Evolutionary conservation across 2,113 vertebrate species (phyloP).

Genomic region (Drymodes brunneopygia): DNA sequence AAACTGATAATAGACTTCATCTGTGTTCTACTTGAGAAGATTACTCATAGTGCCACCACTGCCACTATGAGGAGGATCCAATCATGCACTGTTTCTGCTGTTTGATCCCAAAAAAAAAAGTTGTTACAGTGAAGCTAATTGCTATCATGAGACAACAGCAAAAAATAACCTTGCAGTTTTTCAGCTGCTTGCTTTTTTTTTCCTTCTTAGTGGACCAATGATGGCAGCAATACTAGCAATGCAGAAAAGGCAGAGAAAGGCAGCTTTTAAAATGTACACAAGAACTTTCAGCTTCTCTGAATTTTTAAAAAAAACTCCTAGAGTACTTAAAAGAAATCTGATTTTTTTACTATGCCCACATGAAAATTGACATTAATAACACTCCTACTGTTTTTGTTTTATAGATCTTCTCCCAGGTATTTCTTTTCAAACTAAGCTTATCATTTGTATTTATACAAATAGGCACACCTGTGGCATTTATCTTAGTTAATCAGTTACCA

Average conservation of each 20-base stretch:
- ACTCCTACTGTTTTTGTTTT: background rate
- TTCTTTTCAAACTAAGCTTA: background rate
- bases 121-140: background rate
- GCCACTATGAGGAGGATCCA: background rate
- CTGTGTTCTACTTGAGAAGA: background rate
- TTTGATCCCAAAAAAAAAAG: background rate
- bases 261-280: background rate
- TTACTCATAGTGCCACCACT: background rate
- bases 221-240: background rate
- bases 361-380: background rate
- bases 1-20: fast-evolving
- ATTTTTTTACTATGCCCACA: background rate
- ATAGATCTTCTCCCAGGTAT: background rate
- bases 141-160: background rate
- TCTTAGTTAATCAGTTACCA: background rate
- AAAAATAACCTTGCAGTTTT: background rate
- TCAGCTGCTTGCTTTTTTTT: background rate
- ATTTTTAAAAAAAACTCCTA: background rate
- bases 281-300: background rate
- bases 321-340: background rate
- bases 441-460: background rate
- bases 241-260: background rate
- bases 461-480: background rate
- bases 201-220: background rate
- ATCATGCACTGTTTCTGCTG: background rate